Evolutionary conservation across 2,888 invertebrate species (phyloP).

Genomic region (Limnephilus marmoratus): DNA sequence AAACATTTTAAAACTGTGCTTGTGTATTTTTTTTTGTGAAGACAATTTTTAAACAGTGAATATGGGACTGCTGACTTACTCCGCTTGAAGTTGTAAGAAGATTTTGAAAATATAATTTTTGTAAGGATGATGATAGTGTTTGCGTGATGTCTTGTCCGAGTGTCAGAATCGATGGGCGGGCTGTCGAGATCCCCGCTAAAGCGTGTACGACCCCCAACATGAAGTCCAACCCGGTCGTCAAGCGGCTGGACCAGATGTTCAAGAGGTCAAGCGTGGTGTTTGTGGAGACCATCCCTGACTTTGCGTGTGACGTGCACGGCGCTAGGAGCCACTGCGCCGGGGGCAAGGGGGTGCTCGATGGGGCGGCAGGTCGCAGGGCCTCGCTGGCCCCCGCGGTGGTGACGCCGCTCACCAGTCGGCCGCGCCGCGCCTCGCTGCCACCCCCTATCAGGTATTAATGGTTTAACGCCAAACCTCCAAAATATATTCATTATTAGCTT

Average conservation of each 20-base stretch:
- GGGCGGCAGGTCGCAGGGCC: constrained; percentile 54
- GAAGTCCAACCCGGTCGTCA: constrained; percentile 81
- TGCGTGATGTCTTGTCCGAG: neutral
- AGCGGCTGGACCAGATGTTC: constrained; percentile 85
- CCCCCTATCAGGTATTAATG: constrained; percentile 67
- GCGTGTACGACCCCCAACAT: constrained; percentile 20
- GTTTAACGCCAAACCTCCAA: neutral
- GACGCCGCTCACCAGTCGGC: constrained; percentile 75
- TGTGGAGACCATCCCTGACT: constrained; percentile 78
- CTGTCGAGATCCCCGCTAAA: neutral
- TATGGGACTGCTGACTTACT: neutral
- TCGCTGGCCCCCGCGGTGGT: constrained; percentile 67
- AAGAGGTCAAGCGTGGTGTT: constrained; percentile 77
- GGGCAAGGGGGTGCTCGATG: constrained; percentile 78
- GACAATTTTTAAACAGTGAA: neutral
- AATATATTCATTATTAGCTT: neutral
- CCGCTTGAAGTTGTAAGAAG: neutral
- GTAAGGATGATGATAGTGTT: neutral
- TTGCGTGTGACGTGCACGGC: constrained; percentile 86
- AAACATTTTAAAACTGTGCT: no score
- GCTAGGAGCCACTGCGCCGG: constrained; percentile 70
- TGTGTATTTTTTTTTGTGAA: neutral
- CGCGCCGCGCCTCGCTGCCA: constrained; percentile 75
- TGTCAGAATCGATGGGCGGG: neutral
- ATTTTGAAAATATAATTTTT: neutral